Evolutionary conservation across 2,113 vertebrate genomes (phyloP).

Genomic region (Ophiodon elongatus): DNA sequence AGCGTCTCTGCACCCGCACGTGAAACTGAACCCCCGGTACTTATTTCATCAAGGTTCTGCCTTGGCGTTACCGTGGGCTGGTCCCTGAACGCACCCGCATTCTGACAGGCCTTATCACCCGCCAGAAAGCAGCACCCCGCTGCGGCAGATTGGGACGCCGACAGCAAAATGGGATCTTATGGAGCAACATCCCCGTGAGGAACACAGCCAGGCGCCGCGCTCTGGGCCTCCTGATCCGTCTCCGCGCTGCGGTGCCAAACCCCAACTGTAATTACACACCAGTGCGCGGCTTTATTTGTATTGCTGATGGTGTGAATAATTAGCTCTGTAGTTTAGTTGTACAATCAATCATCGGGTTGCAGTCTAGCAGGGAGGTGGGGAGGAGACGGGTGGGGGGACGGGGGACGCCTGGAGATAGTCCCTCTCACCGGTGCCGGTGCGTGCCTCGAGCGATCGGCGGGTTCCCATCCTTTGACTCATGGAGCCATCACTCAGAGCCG

Average conservation of each 20-base stretch:
- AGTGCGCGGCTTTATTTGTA: slow-evolving; percentile 19
- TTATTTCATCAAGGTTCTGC: not conserved
- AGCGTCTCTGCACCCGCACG: not conserved
- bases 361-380: no score
- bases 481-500: slow-evolving; percentile 44
- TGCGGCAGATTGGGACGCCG: no score
- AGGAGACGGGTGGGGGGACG: no score
- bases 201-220: no score
- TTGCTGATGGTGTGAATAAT: not conserved
- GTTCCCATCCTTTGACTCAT: slow-evolving; percentile 71
- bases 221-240: no score
- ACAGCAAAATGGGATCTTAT: no score
- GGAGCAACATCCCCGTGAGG: no score
- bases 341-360: slow-evolving; percentile 28
- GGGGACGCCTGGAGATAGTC: no score
- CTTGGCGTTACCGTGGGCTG: no score
- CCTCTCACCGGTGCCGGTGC: not conserved
- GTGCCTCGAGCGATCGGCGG: slow-evolving; percentile 39
- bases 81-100: no score
- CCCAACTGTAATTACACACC: not conserved
- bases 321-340: not conserved
- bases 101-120: no score
- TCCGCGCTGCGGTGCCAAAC: not conserved
- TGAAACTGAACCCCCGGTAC: not conserved
- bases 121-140: no score